Evolutionary conservation across 2,888 invertebrate genomes (phyloP).

Genomic region (Callinectes sapidus): DNA sequence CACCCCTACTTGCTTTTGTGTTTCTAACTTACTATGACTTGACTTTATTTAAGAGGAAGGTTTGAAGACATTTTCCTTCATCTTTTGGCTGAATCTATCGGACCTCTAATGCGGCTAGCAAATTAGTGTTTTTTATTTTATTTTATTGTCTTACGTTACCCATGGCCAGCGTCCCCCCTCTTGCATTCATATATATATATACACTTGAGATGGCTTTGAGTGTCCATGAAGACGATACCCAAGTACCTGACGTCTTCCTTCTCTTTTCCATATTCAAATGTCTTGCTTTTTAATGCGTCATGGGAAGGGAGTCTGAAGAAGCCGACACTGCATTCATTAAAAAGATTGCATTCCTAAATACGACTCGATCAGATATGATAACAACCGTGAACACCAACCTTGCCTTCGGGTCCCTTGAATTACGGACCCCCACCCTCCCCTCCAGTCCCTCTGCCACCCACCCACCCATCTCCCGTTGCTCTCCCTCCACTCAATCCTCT

Average conservation of each 20-base stretch:
- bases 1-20: too few species aligned
- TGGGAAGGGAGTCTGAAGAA: not conserved
- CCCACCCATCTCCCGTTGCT: not conserved
- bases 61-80: too few species aligned
- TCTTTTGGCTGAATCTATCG: too few species aligned
- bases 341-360: not conserved
- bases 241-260: not conserved
- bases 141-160: too few species aligned
- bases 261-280: not conserved
- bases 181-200: too few species aligned
- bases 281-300: not conserved
- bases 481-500: not conserved
- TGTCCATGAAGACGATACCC: too few species aligned
- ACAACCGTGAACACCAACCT: not conserved
- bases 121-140: too few species aligned
- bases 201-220: too few species aligned
- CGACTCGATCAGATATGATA: not conserved
- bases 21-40: too few species aligned
- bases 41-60: too few species aligned
- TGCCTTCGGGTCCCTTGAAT: not conserved
- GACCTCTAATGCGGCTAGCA: too few species aligned
- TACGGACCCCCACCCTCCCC: not conserved
- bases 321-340: not conserved
- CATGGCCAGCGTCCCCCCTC: too few species aligned
- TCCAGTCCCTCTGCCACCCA: not conserved